A percentile compares a stretch with the other conserved stretches of the same genome.
phyloP scores from a whole-genome alignment of 2,797 vertebrate species.

The Meda fulgida region DNA sequence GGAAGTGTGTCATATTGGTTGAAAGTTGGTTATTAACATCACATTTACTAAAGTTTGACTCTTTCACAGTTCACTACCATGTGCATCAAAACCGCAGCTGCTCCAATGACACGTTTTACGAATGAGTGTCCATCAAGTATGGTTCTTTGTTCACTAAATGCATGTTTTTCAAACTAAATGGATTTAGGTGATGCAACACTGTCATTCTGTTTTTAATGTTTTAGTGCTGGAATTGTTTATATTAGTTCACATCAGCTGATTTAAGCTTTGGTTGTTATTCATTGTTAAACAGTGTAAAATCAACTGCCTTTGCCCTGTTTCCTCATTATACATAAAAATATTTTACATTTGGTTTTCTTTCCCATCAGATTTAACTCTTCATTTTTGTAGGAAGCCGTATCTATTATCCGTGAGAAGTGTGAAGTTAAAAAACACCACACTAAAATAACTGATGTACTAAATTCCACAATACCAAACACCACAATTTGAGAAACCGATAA shows the following conservation, averaged over 20 bases:
- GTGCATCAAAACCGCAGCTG: neutral
- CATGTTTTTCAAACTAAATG: neutral
- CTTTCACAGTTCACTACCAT: neutral
- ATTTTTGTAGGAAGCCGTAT: neutral
- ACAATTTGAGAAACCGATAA: neutral
- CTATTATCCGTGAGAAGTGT: neutral
- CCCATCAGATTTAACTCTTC: neutral
- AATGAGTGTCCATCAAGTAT: neutral
- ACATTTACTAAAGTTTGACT: neutral
- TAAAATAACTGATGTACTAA: neutral
- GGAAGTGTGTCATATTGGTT: neutral
- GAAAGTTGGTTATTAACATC: conserved; percentile 11
- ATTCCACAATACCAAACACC: neutral
- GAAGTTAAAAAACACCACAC: neutral
- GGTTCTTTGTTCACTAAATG: neutral
- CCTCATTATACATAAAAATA: conserved; percentile 17
- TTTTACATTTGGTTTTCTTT: conserved; percentile 16
- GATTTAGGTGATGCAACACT: neutral
- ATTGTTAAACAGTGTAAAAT: conserved; percentile 26
- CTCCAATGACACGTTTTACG: neutral
- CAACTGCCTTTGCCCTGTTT: neutral
- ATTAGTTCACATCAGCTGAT: conserved; percentile 5
- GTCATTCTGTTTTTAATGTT: neutral
- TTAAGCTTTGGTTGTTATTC: conserved; percentile 41
- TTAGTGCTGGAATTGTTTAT: neutral